phyloP scores from a whole-genome alignment of 2,888 invertebrate genomes.

The Machimus atricapillus region DNA sequence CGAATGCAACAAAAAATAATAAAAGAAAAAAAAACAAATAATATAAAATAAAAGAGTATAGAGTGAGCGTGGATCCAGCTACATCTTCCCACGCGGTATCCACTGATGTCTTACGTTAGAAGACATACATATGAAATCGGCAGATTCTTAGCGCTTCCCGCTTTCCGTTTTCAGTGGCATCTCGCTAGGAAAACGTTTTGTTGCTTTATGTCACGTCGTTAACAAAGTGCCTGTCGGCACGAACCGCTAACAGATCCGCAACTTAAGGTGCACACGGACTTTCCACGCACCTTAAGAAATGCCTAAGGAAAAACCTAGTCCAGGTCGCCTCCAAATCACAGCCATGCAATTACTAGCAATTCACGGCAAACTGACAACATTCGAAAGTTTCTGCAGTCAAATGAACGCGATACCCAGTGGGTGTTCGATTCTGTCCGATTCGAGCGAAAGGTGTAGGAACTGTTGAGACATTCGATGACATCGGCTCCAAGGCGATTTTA shows the following conservation, averaged over 20 bases:
- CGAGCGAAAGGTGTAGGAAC: constrained; percentile 38
- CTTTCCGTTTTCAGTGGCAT: neutral
- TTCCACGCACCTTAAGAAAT: neutral
- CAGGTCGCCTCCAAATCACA: neutral
- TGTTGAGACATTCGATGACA: constrained; percentile 35
- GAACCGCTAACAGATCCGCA: neutral
- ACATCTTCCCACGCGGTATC: constrained; percentile 13
- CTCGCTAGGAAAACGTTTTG: neutral
- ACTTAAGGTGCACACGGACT: neutral
- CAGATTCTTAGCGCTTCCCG: constrained; percentile 1
- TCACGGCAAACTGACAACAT: neutral
- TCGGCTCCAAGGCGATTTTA: constrained; percentile 15
- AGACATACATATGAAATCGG: neutral
- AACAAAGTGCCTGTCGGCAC: neutral
- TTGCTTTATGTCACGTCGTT: neutral
- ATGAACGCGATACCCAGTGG: constrained; percentile 29
- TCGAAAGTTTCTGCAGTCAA: constrained; percentile 6
- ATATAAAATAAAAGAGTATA: neutral
- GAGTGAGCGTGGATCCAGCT: neutral
- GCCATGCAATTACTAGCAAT: constrained; percentile 20
- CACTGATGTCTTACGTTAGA: constrained; percentile 1
- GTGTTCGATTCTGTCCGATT: constrained; percentile 40
- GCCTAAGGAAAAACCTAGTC: neutral
- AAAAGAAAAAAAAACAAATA: neutral
- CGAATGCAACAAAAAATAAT: neutral